phyloP scores from a whole-genome alignment of 92 coral and sea anemone species.

The Ricordea florida region DNA sequence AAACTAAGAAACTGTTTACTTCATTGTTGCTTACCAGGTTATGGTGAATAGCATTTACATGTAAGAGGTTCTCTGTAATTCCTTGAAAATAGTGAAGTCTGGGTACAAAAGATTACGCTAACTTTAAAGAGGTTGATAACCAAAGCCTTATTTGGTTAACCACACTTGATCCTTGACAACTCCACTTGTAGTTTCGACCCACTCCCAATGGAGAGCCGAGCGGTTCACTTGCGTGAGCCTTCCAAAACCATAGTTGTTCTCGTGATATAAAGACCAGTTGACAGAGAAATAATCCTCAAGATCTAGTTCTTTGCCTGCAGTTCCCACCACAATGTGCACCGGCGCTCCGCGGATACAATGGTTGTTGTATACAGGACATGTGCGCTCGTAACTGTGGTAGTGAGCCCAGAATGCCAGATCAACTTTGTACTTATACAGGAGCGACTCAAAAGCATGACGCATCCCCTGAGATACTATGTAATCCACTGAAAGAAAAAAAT shows the following conservation, averaged over 20 bases:
- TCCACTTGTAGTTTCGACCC: constrained; percentile 74
- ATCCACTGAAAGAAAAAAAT: constrained; percentile 58
- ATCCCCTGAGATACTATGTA: constrained; percentile 78
- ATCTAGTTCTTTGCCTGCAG: constrained; percentile 82
- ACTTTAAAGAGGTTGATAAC: not conserved
- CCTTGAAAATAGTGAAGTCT: too few relatives aligned
- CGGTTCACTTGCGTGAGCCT: constrained; percentile 77
- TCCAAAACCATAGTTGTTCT: constrained; percentile 87
- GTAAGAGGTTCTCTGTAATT: too few relatives aligned
- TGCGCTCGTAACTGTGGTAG: constrained; percentile 97
- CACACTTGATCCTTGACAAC: constrained; percentile 75
- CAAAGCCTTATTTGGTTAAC: constrained; percentile 47
- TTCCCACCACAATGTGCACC: constrained; percentile 92
- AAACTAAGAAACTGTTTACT: too few relatives aligned
- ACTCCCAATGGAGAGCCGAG: constrained; percentile 84
- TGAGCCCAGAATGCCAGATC: constrained; percentile 97
- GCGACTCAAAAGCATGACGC: constrained; percentile 73
- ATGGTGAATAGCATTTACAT: too few relatives aligned
- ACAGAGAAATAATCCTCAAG: constrained; percentile 62
- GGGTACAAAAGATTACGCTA: too few relatives aligned
- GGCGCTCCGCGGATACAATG: constrained; percentile 72
- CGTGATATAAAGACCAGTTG: constrained; percentile 87
- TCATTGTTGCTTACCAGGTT: too few relatives aligned
- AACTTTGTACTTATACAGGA: constrained; percentile 79
- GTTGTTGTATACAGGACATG: constrained; percentile 75